Percentiles rank a stretch among this genome's conserved stretches.
Conservation (phyloP, 2,888 invertebrate species). For the Ischnura elegans region DNA sequence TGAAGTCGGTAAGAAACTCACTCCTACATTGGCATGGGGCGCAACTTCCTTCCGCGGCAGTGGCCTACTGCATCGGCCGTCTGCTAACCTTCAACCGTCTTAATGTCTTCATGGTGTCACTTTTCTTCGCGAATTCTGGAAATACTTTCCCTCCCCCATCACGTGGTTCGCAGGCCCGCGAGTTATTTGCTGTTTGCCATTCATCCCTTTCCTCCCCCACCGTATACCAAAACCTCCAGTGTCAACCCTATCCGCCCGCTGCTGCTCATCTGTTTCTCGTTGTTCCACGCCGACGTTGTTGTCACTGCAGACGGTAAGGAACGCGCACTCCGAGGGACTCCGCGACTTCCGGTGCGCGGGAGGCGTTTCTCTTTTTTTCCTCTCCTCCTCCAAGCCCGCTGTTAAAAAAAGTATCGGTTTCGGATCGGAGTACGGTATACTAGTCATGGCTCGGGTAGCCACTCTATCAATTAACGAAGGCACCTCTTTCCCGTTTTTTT, state of each 20-base stretch:
- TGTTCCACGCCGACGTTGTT: not conserved
- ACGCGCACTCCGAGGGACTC: not conserved
- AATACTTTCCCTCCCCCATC: not conserved
- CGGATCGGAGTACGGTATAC: not conserved
- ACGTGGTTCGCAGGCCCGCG: not conserved
- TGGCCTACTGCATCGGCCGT: not conserved
- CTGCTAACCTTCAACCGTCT: not conserved
- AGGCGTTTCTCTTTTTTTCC: not conserved
- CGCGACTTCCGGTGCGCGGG: not conserved
- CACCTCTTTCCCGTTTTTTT: not conserved
- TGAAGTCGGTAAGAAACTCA: no score
- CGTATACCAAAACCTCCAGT: not conserved
- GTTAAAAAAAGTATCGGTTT: not conserved
- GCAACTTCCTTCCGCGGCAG: not conserved
- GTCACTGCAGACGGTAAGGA: not conserved
- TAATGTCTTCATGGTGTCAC: not conserved
- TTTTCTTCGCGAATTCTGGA: not conserved
- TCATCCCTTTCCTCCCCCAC: not conserved
- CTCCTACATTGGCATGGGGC: no score
- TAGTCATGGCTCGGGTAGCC: not conserved
- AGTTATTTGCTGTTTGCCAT: not conserved
- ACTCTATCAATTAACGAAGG: not conserved
- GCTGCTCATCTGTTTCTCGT: slow-evolving; percentile 21
- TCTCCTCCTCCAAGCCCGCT: not conserved
- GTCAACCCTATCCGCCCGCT: not conserved